phyloP scores from a whole-genome alignment of 2,113 vertebrate species.

The Stictonetta naevosa region DNA sequence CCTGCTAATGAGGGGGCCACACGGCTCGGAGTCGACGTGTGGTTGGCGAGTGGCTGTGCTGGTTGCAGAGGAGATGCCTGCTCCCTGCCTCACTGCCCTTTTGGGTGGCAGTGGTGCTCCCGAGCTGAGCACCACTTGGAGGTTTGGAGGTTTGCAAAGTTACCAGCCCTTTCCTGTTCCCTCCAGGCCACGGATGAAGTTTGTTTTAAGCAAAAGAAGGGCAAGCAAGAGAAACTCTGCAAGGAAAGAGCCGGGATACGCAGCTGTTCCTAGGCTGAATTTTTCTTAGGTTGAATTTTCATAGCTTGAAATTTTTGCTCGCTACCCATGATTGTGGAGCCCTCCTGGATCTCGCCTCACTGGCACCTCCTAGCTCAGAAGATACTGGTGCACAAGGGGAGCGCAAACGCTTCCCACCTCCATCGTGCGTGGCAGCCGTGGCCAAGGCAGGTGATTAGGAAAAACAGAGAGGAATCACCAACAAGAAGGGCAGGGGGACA shows the following conservation, averaged over 20 bases:
- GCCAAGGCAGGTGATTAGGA: no score
- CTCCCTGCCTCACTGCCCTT: neutral
- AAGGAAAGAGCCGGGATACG: fast-evolving
- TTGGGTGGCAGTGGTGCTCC: no score
- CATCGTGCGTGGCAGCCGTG: no score
- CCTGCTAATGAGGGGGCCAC: conserved; percentile 65
- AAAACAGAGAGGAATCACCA: neutral
- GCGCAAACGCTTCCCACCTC: neutral
- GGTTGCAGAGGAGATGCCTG: neutral
- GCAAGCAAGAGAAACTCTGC: neutral
- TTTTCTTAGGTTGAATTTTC: neutral
- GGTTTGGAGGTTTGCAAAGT: neutral
- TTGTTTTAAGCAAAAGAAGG: neutral
- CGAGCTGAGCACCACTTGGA: neutral
- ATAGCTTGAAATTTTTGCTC: neutral
- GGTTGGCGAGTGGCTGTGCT: conserved; percentile 28
- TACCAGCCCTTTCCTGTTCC: neutral
- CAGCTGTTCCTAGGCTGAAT: neutral
- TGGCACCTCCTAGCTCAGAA: neutral
- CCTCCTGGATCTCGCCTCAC: neutral
- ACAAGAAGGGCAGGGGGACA: neutral
- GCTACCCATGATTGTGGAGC: neutral
- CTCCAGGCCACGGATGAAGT: neutral
- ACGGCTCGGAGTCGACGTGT: neutral
- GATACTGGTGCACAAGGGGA: fast-evolving